These are phyloP conservation scores for Choristoneura rosaceana DNA, from an alignment of 2,888 invertebrate genomes.

Conservation along the genomic window DNA sequence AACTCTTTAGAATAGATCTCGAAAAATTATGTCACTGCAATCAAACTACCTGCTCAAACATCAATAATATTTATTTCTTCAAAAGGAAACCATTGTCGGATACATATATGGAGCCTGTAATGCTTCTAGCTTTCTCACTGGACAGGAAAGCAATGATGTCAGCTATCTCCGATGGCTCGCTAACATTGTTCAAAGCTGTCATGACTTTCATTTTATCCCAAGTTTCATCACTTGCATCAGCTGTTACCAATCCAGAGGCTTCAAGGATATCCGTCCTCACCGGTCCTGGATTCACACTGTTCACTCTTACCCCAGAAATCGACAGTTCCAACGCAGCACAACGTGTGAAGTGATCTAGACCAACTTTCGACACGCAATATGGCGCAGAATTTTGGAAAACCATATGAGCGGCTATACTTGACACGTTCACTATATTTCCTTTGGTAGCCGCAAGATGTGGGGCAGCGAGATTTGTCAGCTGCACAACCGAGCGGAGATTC, in stretches of 20 bases:
- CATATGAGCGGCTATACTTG: slow-evolving; percentile 75
- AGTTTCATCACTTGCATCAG: slow-evolving; percentile 14
- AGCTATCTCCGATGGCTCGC: slow-evolving; percentile 53
- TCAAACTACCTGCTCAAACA: no score
- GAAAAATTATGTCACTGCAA: no score
- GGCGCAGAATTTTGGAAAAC: no score
- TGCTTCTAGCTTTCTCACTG: slow-evolving; percentile 55
- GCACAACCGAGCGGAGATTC: slow-evolving; percentile 55
- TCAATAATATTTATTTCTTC: no score
- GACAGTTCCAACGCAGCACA: slow-evolving; percentile 88
- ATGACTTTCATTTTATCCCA: slow-evolving; percentile 27
- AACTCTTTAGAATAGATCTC: no score
- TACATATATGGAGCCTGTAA: slow-evolving; percentile 54
- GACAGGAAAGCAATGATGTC: slow-evolving; percentile 54
- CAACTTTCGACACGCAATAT: slow-evolving; percentile 83
- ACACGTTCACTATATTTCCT: slow-evolving; percentile 63
- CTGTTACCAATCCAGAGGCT: slow-evolving; percentile 36
- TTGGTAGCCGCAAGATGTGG: slow-evolving; percentile 56
- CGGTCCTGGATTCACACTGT: slow-evolving; percentile 90
- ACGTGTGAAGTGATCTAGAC: slow-evolving; percentile 90
- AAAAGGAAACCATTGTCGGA: slow-evolving; percentile 46
- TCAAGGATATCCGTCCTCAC: slow-evolving; percentile 66
- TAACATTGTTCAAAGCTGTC: slow-evolving; percentile 51
- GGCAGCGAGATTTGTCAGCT: slow-evolving; percentile 53
- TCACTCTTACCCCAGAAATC: slow-evolving; percentile 86